Conservation (phyloP, 1,140 invertebrate genomes). For the Sycobia sp. region DNA sequence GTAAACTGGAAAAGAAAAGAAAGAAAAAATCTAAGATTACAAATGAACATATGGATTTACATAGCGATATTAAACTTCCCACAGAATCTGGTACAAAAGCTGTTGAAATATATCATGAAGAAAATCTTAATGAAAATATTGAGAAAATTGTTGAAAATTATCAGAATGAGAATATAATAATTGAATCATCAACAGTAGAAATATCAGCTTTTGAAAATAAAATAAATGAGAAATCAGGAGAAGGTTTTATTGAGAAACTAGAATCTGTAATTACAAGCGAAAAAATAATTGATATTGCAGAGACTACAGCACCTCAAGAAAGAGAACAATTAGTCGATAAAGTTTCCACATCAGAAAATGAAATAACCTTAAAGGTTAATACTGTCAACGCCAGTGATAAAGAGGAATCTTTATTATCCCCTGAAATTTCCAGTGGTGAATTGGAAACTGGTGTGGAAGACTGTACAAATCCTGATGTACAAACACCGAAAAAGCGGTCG, state of each 20-base stretch:
- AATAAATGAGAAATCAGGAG: no score
- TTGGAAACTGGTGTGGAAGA: no score
- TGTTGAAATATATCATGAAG: not conserved
- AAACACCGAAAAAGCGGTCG: conserved; percentile 46
- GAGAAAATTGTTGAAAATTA: not conserved
- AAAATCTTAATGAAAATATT: no score
- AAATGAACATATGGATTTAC: conserved; percentile 19
- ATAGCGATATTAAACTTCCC: not conserved
- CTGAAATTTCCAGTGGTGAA: no score
- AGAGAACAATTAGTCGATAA: not conserved
- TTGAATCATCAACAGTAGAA: not conserved
- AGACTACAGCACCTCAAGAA: not conserved
- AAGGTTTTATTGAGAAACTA: no score
- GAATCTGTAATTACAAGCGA: not conserved
- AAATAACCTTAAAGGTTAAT: no score
- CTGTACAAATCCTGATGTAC: conserved; percentile 38
- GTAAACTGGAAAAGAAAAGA: conserved; percentile 26
- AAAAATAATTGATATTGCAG: not conserved
- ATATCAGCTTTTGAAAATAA: not conserved
- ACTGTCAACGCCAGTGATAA: no score
- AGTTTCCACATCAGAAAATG: no score
- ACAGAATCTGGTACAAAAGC: not conserved
- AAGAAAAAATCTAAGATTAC: conserved; percentile 30
- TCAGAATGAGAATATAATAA: not conserved
- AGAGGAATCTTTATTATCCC: no score